Evolutionary conservation across 2,113 vertebrate genomes (phyloP).

Genomic region (Epinephelus moara): DNA sequence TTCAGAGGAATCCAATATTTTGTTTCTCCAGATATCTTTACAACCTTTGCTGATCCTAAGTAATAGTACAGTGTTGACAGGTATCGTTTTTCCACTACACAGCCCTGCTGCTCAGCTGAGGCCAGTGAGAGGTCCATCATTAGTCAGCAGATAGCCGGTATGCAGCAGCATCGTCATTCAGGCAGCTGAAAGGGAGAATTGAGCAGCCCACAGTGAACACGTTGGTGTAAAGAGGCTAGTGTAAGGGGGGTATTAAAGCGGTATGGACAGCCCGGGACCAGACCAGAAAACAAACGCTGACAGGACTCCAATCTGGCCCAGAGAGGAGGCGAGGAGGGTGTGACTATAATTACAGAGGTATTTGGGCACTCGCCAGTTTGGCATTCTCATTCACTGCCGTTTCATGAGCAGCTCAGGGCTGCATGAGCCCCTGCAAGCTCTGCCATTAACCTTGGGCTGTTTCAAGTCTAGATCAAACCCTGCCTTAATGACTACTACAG

Average conservation of each 20-base stretch:
- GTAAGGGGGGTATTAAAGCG: constrained; percentile 62
- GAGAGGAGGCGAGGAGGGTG: constrained; percentile 66
- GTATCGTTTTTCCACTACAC: constrained; percentile 31
- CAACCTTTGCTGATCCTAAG: constrained; percentile 16
- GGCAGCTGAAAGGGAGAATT: constrained; percentile 60
- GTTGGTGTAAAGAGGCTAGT: constrained; percentile 49
- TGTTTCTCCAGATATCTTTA: constrained; percentile 7
- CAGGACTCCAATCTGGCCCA: constrained; percentile 69
- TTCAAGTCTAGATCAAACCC: constrained; percentile 66
- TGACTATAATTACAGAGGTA: constrained; percentile 80
- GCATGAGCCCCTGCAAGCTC: constrained; percentile 55
- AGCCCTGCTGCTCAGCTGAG: constrained; percentile 33
- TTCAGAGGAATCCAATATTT: constrained; percentile 6
- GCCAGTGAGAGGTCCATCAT: constrained; percentile 62
- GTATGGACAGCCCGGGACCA: constrained; percentile 50
- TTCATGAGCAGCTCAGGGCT: constrained; percentile 68
- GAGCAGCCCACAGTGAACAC: constrained; percentile 53
- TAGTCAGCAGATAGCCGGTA: constrained; percentile 73
- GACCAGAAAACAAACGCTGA: constrained; percentile 76
- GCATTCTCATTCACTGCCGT: constrained; percentile 53
- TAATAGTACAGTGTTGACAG: constrained; percentile 47
- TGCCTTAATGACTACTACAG: constrained; percentile 37
- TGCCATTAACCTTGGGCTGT: constrained; percentile 69
- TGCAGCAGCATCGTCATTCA: constrained; percentile 69
- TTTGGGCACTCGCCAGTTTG: constrained; percentile 72